Base-by-base conservation (phyloP, 2,888 invertebrate species). In the Hemicrepidius hirtus region DNA sequence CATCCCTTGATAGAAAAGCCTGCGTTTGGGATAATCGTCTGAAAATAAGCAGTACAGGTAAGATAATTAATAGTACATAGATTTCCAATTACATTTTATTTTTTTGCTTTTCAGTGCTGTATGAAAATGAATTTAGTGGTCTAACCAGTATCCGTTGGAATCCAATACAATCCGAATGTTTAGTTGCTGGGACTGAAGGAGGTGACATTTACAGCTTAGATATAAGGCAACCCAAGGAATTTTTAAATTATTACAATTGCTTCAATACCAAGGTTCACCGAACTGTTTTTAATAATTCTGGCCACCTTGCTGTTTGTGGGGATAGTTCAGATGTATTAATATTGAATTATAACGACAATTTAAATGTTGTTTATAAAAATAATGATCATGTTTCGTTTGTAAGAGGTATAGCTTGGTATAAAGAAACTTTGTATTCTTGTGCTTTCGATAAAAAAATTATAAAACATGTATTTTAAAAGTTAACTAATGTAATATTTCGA, bases 401-500 rank as follows among this genome's bases (percentile, higher is more conserved):
- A 10, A 87, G 89, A 73, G 90, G 89, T 41, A 78, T 91, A 13
- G 86, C 89, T 3, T 92, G 91, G 91, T 81, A 83, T 71, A 82
- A 87, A 44, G 83, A 85, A 50, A 82, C 84, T 63, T 85, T 92
- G 68, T 88, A 88, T 76, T 88, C 90, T 3, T 91, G 91, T 84
- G 89, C 90, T 13, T 91, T 91, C 88, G 90, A 90, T 80, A 87
- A 86, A 74, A 83, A 84, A 77, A 82, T 90, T 35, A 78, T 87
- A 18, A 83, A 82, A 66, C 87, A 88, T 78, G 65, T 75, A 63
- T 79, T 82, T 28, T 75, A 67, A 68, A 41, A 10, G 12, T 59
- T 49, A 20, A 3, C 4, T 20, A 7, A 32, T 32, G 24, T 10
- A 24, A 50, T 50, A 32, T 32, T 32, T 32, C 3, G 9, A 44